Evolutionary conservation across 2,888 invertebrate genomes (phyloP), one percentile per base, ranked within the genome.

Genomic region (Synanthedon vespiformis): DNA sequence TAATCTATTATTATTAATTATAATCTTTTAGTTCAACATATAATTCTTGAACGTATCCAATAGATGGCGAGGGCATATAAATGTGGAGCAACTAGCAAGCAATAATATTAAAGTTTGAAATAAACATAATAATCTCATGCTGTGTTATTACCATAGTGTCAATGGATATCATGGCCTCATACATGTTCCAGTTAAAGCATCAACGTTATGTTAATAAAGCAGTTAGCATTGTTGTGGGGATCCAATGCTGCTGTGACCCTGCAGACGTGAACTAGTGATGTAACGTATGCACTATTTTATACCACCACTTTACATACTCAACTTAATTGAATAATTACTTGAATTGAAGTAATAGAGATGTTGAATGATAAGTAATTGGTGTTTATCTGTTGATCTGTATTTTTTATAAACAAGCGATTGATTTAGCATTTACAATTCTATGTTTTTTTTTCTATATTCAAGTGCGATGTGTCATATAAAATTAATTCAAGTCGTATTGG

Each of bases 141-240:
- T 18, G 48, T 48, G 48, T 48, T 48, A 16, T 48, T 49, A 49
- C 22, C 34, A 27, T 22, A 27, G 49, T 49, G 44, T 44, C 54
- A 49, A 58, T 60, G 60, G 52, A 54, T 64, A 65, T 70, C 67
- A 61, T 68, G 73, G 63, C 81, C 85, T 82, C 80, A 74, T 68
- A 72, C 63, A 66, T 76, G 82, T 74, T 79, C 81, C 62, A 81
- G 67, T 77, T 81, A 77, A 74, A 74, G 68, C 69, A 67, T 74
- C 73, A 63, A 71, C 67, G 67, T 74, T 81, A 85, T 84, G 84
- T 72, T 82, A 86, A 86, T 84, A 67, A 77, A 82, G 80, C 62
- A 68, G 86, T 85, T 85, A 78, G 77, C 85, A 86, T 86, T 86
- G 84, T 83, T 77, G 58, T 59, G 55, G 78, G 77, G 78, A 80